Evolutionary conservation across 2,888 invertebrate genomes (phyloP).

Genomic region (Abrostola tripartita): DNA sequence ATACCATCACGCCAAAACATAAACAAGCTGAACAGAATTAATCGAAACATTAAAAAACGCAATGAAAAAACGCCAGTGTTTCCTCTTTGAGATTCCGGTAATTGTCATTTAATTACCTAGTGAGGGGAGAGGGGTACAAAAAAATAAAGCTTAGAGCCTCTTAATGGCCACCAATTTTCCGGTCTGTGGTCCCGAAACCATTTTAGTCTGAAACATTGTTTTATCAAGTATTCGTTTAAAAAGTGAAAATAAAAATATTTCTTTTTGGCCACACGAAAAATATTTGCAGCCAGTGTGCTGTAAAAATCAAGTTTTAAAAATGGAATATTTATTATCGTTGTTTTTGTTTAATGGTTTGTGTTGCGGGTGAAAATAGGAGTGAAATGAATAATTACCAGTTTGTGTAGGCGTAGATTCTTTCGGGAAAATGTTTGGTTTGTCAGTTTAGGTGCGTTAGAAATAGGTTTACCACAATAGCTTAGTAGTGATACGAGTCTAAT

Average conservation of each 20-base stretch:
- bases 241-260: slow-evolving; percentile 48
- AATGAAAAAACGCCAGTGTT: slow-evolving; percentile 57
- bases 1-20: slow-evolving; percentile 14
- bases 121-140: slow-evolving; percentile 59
- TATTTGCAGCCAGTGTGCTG: slow-evolving; percentile 38
- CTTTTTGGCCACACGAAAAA: slow-evolving; percentile 23
- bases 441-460: not conserved
- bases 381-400: not conserved
- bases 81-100: slow-evolving; percentile 72
- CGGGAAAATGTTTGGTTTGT: not conserved
- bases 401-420: not conserved
- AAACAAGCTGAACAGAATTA: slow-evolving; percentile 36
- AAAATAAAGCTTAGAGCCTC: slow-evolving; percentile 76
- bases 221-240: slow-evolving; percentile 63
- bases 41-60: slow-evolving; percentile 57
- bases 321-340: slow-evolving; percentile 6
- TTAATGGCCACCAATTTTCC: slow-evolving; percentile 78
- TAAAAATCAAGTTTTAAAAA: slow-evolving; percentile 10
- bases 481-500: not conserved
- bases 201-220: slow-evolving; percentile 69
- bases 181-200: slow-evolving; percentile 66
- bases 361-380: not conserved
- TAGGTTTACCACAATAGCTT: not conserved
- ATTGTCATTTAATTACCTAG: slow-evolving; percentile 85
- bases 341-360: not conserved